Conservation (phyloP, 2,888 invertebrate genomes). For the Epiblema foenella region DNA sequence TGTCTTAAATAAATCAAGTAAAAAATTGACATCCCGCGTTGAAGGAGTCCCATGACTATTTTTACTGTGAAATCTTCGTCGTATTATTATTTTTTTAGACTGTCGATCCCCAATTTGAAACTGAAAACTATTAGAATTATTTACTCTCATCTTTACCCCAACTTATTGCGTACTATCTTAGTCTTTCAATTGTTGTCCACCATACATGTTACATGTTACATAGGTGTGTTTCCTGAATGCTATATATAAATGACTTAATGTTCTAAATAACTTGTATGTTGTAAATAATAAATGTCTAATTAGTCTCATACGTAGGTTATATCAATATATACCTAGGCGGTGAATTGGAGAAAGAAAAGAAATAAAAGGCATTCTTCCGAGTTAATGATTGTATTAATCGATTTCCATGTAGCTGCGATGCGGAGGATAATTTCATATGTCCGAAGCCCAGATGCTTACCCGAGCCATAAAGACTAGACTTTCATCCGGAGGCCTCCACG, state of each 20-base stretch:
- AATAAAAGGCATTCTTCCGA: neutral
- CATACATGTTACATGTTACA: neutral
- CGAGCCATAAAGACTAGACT: too few species aligned
- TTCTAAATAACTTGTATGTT: neutral
- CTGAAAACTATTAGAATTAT: neutral
- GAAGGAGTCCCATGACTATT: too few species aligned
- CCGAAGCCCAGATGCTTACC: too few species aligned
- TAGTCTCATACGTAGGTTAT: neutral
- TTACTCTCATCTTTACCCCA: constrained; percentile 4
- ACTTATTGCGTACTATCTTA: neutral
- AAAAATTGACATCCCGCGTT: neutral
- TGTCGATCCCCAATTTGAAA: neutral
- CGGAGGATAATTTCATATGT: too few species aligned
- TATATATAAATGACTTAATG: neutral
- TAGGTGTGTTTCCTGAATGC: constrained; percentile 17
- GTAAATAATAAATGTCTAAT: constrained; percentile 2
- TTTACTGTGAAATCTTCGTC: too few species aligned
- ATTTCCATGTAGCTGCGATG: constrained; percentile 3
- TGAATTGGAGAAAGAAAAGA: neutral
- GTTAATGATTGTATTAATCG: constrained; percentile 5
- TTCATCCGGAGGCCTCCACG: too few species aligned
- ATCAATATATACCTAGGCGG: neutral
- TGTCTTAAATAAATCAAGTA: neutral
- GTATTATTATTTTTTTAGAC: too few species aligned
- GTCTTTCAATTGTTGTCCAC: constrained; percentile 11